Base-by-base conservation (phyloP, 2,797 vertebrate genomes). In the Anniella stebbinsi region DNA sequence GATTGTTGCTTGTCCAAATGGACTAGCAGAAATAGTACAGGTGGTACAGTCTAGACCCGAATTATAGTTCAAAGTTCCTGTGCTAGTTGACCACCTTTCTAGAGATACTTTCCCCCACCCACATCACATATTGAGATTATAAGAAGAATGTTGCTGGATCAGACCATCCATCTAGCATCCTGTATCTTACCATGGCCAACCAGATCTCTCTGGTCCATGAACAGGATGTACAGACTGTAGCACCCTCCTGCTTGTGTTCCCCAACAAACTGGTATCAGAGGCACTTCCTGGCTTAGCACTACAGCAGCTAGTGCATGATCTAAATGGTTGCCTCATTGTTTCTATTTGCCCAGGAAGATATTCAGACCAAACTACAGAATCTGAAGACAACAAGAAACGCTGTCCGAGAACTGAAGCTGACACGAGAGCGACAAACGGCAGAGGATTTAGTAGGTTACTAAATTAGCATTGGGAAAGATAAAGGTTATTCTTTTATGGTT, bases 261-360 rank as follows among this genome's bases (percentile, higher is more conserved):
- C 54, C n/a, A 25, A 11, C 10, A 66, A 9, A 41, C 23, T 63
- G 80, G 21, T 63, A 38, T 41, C 11, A 38, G 33, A 54, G 45
- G 48, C 41, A 85, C 1, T 66, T 76, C 36, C 38, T 45, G 48
- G 17, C 63, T 38, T 81, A 70, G 45, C 6, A 80, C 41, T 80
- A 57, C n/a, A 57, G 33, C 17, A 38, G 25, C 18, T 72, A 51
- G 36, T 54, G 17, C 63, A 78, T 85, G 25, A 1, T 77, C 23
- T 54, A 33, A 48, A 6, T 45, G 18, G 28, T 67, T 77, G 2
- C 23, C 60, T n/a, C 25, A n/a, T 57, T 73, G 10, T 51, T 48
- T 89, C 17, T 85, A 1, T 80, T 78, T 85, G 7, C 18, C 72
- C 67, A 89, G 88, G 8, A 89, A 70, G 48, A 80, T n/a, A 86